Evolutionary conservation across 2,113 vertebrate species (phyloP), one percentile per base, ranked within the genome.

Genomic region (Pontoporia blainvillei): DNA sequence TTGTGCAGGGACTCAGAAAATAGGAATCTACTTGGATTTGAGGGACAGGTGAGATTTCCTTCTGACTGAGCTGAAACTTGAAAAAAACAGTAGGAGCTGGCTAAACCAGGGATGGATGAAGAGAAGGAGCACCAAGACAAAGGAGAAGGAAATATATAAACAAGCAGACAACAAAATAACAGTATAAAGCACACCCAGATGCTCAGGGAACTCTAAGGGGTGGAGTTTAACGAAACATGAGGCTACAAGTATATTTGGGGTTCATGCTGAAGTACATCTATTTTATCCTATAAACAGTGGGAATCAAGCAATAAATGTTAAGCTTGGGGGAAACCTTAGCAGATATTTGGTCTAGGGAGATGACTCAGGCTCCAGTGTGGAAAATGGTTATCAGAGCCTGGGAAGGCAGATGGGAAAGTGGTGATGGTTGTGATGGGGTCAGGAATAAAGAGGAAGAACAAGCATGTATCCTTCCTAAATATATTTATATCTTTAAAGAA

Each of bases 131-230:
- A 41, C 23, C 0, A 44, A 83, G 46, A 4, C 17, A 78, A 78
- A 14, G 8, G 3, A n/a, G 54, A 76, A 78, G n/a, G 4, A 62
- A 12, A 71, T 49, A 34, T 31, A 54, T 8, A 72, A 73, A 49
- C 0, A 17, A 29, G 14, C 0, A 10, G 6, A 8, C 8, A 7
- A 66, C 11, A 57, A 25, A 72, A 34, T 23, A 54, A 34, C 1
- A 62, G 3, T 31, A 64, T 41, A 89, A 78, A 18, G 14, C 36
- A 73, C 1, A 62, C 25, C 20, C 61, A 39, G 39, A 31, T 54
- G 13, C 1, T 54, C 39, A 29, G 20, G 25, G 4, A 39, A 75
- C 52, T 84, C 23, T 1, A 36, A 64, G 36, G 25, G 2, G 9
- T 11, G 72, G 25, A 41, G 17, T 29, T 89, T 69, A 73, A 82